These are phyloP conservation scores for Takifugu bimaculatus DNA, from an alignment of 2,113 vertebrate genomes.

Conservation along the genomic window DNA sequence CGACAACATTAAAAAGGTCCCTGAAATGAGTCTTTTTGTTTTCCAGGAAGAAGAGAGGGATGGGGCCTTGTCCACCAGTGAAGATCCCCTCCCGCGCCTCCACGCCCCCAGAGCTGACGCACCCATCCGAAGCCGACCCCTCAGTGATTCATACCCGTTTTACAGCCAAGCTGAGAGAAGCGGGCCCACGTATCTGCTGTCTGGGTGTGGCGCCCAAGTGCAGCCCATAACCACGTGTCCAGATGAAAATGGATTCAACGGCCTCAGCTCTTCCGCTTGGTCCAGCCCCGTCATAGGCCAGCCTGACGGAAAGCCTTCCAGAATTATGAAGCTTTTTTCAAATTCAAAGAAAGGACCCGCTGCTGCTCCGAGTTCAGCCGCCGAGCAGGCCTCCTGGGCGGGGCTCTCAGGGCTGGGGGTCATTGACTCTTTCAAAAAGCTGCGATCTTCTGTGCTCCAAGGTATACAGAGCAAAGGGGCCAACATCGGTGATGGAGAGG, in stretches of 20 bases:
- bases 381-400: conserved; percentile 79
- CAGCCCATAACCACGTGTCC: conserved; percentile 71
- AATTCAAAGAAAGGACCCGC: conserved; percentile 72
- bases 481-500: conserved; percentile 40
- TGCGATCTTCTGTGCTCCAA: conserved; percentile 88
- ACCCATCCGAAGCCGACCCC: conserved; percentile 45
- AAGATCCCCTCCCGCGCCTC: conserved; percentile 52
- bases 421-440: conserved; percentile 91
- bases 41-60: conserved; percentile 71
- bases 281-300: conserved; percentile 59
- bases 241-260: conserved; percentile 66
- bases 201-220: conserved; percentile 70
- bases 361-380: conserved; percentile 28
- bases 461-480: conserved; percentile 83
- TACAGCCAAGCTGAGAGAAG: conserved; percentile 38
- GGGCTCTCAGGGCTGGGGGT: conserved; percentile 85
- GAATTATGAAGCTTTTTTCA: conserved; percentile 83
- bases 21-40: conserved; percentile 44
- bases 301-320: conserved; percentile 76
- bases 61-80: conserved; percentile 65
- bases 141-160: conserved; percentile 57
- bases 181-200: conserved; percentile 49
- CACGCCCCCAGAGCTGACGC: conserved; percentile 56
- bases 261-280: conserved; percentile 62
- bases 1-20: not conserved